Evolutionary conservation across 2,113 vertebrate species (phyloP).

Genomic region (Carassius gibelio): DNA sequence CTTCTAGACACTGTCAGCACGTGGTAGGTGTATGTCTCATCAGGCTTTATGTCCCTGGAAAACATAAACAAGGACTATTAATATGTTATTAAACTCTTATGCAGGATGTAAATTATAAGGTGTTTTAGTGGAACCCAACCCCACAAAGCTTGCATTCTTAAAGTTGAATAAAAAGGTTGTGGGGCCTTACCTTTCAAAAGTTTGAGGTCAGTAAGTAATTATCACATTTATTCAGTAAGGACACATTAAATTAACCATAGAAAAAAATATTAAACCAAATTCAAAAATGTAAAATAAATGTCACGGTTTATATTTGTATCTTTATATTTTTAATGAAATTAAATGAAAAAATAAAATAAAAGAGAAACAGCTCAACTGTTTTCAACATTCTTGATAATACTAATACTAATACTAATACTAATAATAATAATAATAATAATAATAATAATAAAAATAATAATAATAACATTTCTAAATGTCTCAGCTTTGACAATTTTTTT

Average conservation of each 20-base stretch:
- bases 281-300: too few species aligned
- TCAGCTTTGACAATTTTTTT: too few species aligned
- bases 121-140: background rate
- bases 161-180: background rate
- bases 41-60: conserved; percentile 80
- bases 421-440: too few species aligned
- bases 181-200: background rate
- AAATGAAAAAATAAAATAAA: too few species aligned
- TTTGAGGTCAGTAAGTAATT: background rate
- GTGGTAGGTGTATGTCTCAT: conserved; percentile 83
- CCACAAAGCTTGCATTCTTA: background rate
- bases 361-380: too few species aligned
- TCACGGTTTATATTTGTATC: too few species aligned
- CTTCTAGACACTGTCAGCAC: conserved; percentile 80
- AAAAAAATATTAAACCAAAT: too few species aligned
- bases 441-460: background rate
- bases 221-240: background rate
- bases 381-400: too few species aligned
- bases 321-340: too few species aligned
- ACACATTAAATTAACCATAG: background rate
- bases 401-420: too few species aligned
- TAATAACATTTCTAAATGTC: background rate
- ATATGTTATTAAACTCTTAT: background rate
- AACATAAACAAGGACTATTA: conserved; percentile 19
- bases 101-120: background rate